Base-by-base conservation (phyloP, 2,888 invertebrate genomes). In the Tachina grossa region DNA sequence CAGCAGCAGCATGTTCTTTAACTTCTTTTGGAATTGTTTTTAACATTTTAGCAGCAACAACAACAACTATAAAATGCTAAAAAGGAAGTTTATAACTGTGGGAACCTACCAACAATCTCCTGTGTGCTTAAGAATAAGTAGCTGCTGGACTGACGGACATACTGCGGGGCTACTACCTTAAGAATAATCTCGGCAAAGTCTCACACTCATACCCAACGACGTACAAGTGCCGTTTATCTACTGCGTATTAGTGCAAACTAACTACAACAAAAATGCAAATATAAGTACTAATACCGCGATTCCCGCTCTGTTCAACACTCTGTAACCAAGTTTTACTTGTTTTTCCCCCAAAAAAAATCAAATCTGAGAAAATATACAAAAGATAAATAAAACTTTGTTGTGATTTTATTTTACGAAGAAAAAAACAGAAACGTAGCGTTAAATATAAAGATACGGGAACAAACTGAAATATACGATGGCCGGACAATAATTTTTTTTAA, bases 31-130 rank as follows among this genome's bases (percentile, higher is more conserved):
- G 31, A 51, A 53, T 51, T n/a, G 49, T 3, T 9, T 74, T 41
- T 31, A 71, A 45, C 53, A 9, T 69, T 51, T 65, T 19, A 16
- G 43, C 45, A 4, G 45, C 43, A 72, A 16, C 9, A 71, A 31
- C 11, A 31, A 45, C 8, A 71, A 65, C n/a, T 49, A 85, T 49
- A 49, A 82, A 65, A 69, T 83, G 61, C 51, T 76, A 85, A 85
- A 85, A 85, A 85, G 85, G 85, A 85, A 85, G 85, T 85, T 79
- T 85, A 83, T 85, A 83, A 85, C 72, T 85, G 85, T 85, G 85
- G 83, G 85, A 85, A 85, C 85, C 79, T 76, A 75, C 55, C 66
- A 69, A 55, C 76, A 43, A 63, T 1, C n/a, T 41, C 31, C 22
- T 65, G 43, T 63, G 45, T 14, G 13, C 9, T 57, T 39, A 43